Evolutionary conservation across 2,113 vertebrate species (phyloP).

Genomic region (Arvicanthis niloticus): DNA sequence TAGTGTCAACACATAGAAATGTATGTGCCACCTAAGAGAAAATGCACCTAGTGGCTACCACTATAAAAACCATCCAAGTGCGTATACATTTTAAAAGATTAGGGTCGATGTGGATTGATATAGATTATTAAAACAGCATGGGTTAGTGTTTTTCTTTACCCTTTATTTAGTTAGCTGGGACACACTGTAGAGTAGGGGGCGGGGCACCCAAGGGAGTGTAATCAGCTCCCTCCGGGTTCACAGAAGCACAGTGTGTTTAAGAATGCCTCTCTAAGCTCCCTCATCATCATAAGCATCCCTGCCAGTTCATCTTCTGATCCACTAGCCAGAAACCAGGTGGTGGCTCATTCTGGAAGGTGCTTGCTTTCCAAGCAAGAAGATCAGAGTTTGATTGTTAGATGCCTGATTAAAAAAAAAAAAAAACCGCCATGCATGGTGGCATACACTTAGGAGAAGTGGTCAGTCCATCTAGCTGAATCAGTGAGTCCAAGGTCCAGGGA

Average conservation of each 20-base stretch:
- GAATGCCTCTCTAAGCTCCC: not conserved
- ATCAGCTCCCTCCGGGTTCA: not conserved
- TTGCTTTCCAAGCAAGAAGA: not conserved
- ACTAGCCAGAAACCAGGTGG: not conserved
- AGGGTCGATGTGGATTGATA: not conserved
- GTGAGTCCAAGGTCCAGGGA: not conserved
- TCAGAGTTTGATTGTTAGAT: not conserved
- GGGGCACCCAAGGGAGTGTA: not conserved
- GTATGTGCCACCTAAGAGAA: slow-evolving; percentile 23
- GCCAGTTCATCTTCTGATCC: not conserved
- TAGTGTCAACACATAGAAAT: slow-evolving; percentile 1
- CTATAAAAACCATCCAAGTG: not conserved
- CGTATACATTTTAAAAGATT: not conserved
- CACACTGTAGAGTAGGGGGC: not conserved
- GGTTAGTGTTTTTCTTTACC: slow-evolving; percentile 4
- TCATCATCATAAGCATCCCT: not conserved
- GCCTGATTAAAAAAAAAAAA: not conserved
- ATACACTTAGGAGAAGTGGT: too few relatives aligned
- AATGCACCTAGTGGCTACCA: not conserved
- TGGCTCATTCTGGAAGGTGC: too few relatives aligned
- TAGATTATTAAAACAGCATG: slow-evolving; percentile 29
- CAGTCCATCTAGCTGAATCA: too few relatives aligned
- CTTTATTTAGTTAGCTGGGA: not conserved
- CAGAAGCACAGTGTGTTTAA: not conserved
- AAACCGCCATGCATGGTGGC: not conserved